phyloP scores from a whole-genome alignment of 2,888 invertebrate species.

The Cosmia pyralina region DNA sequence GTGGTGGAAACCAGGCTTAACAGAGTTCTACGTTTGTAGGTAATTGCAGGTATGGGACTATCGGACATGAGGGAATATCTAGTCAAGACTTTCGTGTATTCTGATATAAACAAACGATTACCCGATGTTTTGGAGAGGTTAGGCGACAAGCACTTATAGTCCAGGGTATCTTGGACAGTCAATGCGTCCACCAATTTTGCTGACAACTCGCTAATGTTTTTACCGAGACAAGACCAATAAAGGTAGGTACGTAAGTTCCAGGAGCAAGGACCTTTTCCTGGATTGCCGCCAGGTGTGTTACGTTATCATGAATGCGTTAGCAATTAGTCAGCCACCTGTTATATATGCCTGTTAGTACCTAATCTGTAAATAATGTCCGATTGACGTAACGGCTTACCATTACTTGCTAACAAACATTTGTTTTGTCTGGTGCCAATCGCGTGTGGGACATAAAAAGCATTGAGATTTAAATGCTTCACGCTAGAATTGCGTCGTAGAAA shows the following conservation, averaged over 20 bases:
- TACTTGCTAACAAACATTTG: conserved; percentile 33
- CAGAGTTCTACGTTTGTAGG: not conserved
- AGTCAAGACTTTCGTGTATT: not conserved
- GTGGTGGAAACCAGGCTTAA: too few relatives aligned
- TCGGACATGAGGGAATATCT: too few relatives aligned
- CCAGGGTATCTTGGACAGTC: not conserved
- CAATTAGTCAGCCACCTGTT: conserved; percentile 51
- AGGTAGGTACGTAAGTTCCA: not conserved
- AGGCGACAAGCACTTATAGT: not conserved
- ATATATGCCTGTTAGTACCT: conserved; percentile 17
- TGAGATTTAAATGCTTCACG: conserved; percentile 30
- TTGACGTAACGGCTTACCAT: conserved; percentile 30
- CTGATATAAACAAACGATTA: not conserved
- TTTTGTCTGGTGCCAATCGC: conserved; percentile 30
- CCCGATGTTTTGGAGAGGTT: not conserved
- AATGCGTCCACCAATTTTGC: not conserved
- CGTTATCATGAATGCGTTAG: conserved; percentile 25
- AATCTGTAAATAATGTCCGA: conserved; percentile 43
- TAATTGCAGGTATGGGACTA: too few relatives aligned
- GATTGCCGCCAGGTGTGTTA: conserved; percentile 36
- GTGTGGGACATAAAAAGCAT: conserved; percentile 1
- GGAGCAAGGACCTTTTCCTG: conserved; percentile 44
- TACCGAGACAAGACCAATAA: not conserved
- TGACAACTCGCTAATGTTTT: not conserved
- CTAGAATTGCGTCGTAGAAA: conserved; percentile 11